Conservation (phyloP, 2,797 vertebrate species). For the Mormyrus proboscirostris region DNA sequence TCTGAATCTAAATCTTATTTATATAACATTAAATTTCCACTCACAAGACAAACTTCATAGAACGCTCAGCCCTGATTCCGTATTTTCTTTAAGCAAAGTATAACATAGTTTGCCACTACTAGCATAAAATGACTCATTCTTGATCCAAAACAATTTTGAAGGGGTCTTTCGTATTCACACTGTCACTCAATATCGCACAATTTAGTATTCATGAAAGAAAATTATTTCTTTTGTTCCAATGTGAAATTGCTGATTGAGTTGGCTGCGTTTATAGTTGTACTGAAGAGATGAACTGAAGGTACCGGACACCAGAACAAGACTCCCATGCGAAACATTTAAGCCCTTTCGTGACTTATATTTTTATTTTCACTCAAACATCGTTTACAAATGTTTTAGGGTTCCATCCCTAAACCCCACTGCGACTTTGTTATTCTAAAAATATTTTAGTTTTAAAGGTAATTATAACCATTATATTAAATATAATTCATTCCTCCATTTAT, state of each 20-base stretch:
- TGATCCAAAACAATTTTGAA: neutral
- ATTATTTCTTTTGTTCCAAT: neutral
- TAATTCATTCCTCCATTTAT: neutral
- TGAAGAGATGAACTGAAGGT: neutral
- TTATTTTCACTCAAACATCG: neutral
- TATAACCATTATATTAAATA: neutral
- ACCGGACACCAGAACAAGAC: neutral
- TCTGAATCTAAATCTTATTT: neutral
- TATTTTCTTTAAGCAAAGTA: neutral
- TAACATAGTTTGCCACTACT: neutral
- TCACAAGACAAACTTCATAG: neutral
- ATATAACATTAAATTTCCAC: neutral
- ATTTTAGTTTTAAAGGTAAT: neutral
- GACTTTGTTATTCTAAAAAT: neutral
- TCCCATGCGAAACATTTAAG: neutral
- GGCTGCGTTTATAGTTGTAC: neutral
- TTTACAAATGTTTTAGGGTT: neutral
- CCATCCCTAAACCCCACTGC: neutral
- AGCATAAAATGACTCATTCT: neutral
- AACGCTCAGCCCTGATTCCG: neutral
- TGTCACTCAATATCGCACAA: neutral
- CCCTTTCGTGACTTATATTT: neutral
- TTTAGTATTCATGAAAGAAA: slow-evolving; percentile 2
- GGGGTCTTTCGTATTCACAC: neutral
- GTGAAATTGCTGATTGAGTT: neutral